Evolutionary conservation across 2,888 invertebrate species (phyloP), one percentile per base, ranked within the genome.

Genomic region (Tetropium fuscum): DNA sequence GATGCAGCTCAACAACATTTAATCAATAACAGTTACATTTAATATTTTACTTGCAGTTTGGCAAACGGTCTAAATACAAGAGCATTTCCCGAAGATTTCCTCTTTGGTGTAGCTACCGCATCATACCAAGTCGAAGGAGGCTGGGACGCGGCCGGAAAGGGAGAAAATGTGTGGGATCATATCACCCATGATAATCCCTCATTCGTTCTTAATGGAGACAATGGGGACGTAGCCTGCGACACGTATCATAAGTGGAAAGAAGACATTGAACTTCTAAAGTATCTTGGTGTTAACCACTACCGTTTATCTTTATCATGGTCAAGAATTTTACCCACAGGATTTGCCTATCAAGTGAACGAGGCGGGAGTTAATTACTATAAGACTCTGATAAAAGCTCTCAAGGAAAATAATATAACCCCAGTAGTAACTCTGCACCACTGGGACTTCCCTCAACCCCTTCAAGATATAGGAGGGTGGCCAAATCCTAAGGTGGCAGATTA

Each of bases 251-350:
- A 85, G 47, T 88, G 87, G 74, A 83, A 84, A 69, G 86, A 87
- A 32, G 89, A 89, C 72, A 86, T 85, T 0, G 83, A 87, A 78
- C 85, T 88, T 85, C 80, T 88, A 2, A 83, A 83, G 49, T 85
- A 87, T 60, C 78, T 89, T 1, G 87, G 87, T 8, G 88, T 88
- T 0, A 81, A 87, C 65, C 84, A 87, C 54, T 90, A 90, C 76
- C 84, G 90, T 20, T 90, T 90, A 77, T 90, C 90, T 1, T 83
- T 90, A 69, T 87, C 91, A 0, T 93, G 93, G 93, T 80, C 90
- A 0, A 83, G 93, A 41, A 83, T 93, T 38, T 80, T 93, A 64
- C 91, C 92, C 0, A 86, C 84, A 6, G 92, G 90, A 8, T 82
- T 86, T 49, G 83, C 85, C 8, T 86, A 88, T 70, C 74, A 85